Percentiles rank a stretch among this genome's conserved stretches.
phyloP scores from a whole-genome alignment of 2,113 vertebrate species.

The Proteles cristata region DNA sequence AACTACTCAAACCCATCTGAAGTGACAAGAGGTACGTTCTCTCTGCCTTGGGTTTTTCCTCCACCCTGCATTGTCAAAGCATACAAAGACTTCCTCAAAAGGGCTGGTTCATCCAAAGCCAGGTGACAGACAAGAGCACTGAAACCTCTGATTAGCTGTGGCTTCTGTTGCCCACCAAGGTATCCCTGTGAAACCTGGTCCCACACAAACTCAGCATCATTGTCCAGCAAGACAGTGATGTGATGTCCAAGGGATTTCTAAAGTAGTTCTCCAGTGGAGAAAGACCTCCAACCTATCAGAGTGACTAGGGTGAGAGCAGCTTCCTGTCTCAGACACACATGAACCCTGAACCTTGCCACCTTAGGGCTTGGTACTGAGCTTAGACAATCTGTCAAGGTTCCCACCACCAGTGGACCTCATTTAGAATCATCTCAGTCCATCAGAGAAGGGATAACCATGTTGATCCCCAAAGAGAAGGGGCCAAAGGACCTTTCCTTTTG shows the following conservation, averaged over 20 bases:
- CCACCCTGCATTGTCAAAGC: background rate
- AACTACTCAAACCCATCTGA: background rate
- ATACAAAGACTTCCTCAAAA: background rate
- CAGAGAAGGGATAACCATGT: background rate
- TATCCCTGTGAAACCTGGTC: background rate
- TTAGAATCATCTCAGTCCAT: background rate
- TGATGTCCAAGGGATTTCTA: background rate
- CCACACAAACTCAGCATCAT: background rate
- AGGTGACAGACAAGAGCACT: background rate
- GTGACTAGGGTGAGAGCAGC: background rate
- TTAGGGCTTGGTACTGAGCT: background rate
- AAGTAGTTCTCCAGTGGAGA: background rate
- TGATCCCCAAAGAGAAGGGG: background rate
- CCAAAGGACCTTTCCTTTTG: background rate
- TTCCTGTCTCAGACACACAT: background rate
- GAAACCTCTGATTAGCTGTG: background rate
- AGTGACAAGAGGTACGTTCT: background rate
- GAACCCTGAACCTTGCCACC: background rate
- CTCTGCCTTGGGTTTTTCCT: background rate
- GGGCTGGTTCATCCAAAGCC: background rate
- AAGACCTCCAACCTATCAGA: background rate
- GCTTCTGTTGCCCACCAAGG: background rate
- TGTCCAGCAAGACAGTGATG: background rate
- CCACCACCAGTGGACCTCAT: background rate
- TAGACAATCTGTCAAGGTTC: background rate